Conservation (phyloP, 2,113 vertebrate genomes). For the Alethe diademata region DNA sequence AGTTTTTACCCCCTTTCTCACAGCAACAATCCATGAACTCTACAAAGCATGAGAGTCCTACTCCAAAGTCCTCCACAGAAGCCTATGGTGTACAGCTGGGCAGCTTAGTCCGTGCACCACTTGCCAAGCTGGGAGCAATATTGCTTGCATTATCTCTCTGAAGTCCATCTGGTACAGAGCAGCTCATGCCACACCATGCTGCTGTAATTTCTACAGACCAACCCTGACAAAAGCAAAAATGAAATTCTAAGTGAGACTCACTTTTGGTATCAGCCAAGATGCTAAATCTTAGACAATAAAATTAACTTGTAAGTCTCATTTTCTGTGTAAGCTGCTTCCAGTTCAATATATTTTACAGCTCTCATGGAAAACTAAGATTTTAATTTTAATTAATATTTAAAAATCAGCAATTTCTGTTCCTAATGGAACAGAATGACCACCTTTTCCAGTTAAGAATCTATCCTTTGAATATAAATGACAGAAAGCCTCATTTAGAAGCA, state of each 20-base stretch:
- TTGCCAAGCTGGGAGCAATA: constrained; percentile 10
- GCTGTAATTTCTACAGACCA: neutral
- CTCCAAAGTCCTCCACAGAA: neutral
- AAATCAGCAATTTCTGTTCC: neutral
- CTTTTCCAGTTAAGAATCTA: neutral
- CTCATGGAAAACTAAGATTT: constrained; percentile 28
- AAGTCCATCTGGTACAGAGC: constrained; percentile 29
- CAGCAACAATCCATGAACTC: neutral
- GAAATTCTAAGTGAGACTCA: neutral
- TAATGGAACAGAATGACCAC: neutral
- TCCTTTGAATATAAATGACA: neutral
- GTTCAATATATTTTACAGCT: constrained; percentile 14
- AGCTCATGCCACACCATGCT: neutral
- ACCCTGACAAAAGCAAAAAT: neutral
- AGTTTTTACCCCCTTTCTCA: neutral
- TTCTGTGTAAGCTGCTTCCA: neutral
- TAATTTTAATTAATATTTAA: constrained; percentile 31
- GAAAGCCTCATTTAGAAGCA: neutral
- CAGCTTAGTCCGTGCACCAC: neutral
- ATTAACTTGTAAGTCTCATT: neutral
- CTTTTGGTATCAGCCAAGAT: neutral
- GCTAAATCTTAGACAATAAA: constrained; percentile 19
- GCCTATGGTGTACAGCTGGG: neutral
- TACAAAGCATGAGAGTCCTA: neutral
- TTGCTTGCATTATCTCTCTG: neutral